Evolutionary conservation across 2,113 vertebrate genomes (phyloP).

Genomic region (Panurus biarmicus): DNA sequence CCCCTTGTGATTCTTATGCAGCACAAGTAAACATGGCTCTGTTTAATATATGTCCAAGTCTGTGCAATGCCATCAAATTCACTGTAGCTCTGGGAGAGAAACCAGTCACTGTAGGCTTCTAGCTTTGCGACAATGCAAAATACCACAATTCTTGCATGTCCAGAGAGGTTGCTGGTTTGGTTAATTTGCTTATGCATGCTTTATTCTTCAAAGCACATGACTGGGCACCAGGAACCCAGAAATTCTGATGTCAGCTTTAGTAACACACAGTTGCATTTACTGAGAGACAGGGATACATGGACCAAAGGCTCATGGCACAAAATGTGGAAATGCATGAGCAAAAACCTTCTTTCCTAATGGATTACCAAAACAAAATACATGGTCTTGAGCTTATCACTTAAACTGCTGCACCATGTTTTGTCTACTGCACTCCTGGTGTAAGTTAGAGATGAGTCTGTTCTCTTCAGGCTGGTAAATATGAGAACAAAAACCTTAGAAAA

Average conservation of each 20-base stretch:
- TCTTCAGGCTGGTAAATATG: not conserved
- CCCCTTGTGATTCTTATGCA: constrained; percentile 40
- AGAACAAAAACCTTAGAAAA: not conserved
- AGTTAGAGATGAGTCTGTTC: not conserved
- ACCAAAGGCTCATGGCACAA: not conserved
- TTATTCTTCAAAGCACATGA: not conserved
- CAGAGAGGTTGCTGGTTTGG: not conserved
- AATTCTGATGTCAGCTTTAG: not conserved
- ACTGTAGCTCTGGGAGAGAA: not conserved
- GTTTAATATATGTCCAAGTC: constrained; percentile 53
- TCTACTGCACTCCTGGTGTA: not conserved
- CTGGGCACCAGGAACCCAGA: not conserved
- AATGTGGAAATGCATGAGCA: not conserved
- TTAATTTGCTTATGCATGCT: not conserved
- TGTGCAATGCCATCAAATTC: constrained; percentile 45
- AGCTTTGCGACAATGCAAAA: not conserved
- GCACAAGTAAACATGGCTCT: constrained; percentile 42
- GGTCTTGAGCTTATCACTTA: not conserved
- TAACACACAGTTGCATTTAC: not conserved
- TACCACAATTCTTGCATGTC: not conserved
- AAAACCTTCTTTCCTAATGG: not conserved
- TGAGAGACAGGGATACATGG: not conserved
- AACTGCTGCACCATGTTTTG: not conserved
- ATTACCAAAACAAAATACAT: not conserved
- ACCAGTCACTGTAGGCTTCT: not conserved